A percentile compares a stretch with the other conserved stretches of the same genome.
Conservation (phyloP, 1,140 invertebrate genomes). For the Trinorchestia longiramus region DNA sequence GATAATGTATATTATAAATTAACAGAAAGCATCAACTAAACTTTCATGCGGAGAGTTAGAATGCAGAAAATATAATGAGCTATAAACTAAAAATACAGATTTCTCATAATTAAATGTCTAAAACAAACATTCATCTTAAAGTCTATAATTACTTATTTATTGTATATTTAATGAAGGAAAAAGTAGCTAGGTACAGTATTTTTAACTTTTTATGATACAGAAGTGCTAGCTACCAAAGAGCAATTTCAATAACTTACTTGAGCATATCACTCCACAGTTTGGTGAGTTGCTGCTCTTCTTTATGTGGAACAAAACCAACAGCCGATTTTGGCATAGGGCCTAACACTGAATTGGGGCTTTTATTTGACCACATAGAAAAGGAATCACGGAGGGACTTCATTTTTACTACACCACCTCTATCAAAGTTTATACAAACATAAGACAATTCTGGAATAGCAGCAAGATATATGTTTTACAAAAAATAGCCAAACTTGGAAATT, state of each 20-base stretch:
- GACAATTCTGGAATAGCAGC: background rate
- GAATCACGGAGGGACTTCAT: background rate
- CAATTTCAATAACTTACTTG: background rate
- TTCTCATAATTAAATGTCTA: background rate
- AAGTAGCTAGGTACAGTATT: background rate
- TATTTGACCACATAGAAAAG: slow-evolving; percentile 1
- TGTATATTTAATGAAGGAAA: background rate
- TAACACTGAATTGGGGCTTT: background rate
- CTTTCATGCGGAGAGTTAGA: background rate
- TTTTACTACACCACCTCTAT: background rate
- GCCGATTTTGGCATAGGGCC: slow-evolving; percentile 11
- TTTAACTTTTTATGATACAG: background rate
- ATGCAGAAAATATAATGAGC: background rate
- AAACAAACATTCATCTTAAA: background rate
- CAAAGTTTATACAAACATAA: background rate
- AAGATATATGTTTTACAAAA: background rate
- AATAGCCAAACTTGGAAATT: background rate
- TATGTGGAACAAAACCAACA: background rate
- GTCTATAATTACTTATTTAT: no score
- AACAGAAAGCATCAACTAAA: background rate
- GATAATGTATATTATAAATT: background rate
- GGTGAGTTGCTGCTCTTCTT: background rate
- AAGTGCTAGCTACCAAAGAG: background rate
- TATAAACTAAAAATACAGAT: background rate
- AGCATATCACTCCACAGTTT: slow-evolving; percentile 19